Evolutionary conservation across 2,888 invertebrate species (phyloP).

Genomic region (Mesorhabditis belari): DNA sequence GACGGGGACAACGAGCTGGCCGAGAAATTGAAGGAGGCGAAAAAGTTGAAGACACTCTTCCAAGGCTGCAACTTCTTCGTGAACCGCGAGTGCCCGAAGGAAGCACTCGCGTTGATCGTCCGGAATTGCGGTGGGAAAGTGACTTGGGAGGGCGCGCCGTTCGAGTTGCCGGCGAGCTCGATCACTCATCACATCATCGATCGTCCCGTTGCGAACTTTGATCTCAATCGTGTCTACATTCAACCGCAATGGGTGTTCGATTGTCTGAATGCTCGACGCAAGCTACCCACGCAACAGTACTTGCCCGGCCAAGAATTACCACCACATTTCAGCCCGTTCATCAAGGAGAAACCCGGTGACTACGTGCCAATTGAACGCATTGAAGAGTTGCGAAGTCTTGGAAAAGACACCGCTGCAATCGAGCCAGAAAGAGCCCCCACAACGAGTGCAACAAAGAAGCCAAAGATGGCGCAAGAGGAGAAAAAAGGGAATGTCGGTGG

Average conservation of each 20-base stretch:
- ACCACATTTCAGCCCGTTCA: constrained; percentile 92
- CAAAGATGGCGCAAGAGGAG: constrained; percentile 20
- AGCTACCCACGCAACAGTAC: constrained; percentile 78
- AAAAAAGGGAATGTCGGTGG: too few relatives aligned
- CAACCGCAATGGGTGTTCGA: constrained; percentile 99
- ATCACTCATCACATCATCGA: constrained; percentile 97
- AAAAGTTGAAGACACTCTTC: constrained; percentile 73
- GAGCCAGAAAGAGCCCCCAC: constrained; percentile 18
- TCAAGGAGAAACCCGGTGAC: constrained; percentile 61
- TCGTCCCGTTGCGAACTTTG: constrained; percentile 62
- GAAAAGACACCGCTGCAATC: too few relatives aligned
- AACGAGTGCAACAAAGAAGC: constrained; percentile 16
- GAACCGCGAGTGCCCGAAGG: constrained; percentile 89
- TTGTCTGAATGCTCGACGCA: constrained; percentile 76
- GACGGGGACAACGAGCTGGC: constrained; percentile 27
- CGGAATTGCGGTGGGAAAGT: constrained; percentile 78
- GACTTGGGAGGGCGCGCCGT: constrained; percentile 84
- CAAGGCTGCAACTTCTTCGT: constrained; percentile 84
- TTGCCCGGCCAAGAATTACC: constrained; percentile 74
- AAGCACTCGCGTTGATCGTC: constrained; percentile 77
- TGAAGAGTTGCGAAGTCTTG: constrained; percentile 34
- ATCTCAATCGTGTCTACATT: constrained; percentile 65
- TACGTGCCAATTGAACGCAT: constrained; percentile 86
- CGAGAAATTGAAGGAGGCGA: constrained; percentile 31
- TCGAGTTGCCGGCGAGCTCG: constrained; percentile 76